A percentile compares a stretch with the other conserved stretches of the same genome.
These are phyloP conservation scores for Monodelphis domestica DNA, from an alignment of 2,797 vertebrate genomes.

Conservation along the genomic window DNA sequence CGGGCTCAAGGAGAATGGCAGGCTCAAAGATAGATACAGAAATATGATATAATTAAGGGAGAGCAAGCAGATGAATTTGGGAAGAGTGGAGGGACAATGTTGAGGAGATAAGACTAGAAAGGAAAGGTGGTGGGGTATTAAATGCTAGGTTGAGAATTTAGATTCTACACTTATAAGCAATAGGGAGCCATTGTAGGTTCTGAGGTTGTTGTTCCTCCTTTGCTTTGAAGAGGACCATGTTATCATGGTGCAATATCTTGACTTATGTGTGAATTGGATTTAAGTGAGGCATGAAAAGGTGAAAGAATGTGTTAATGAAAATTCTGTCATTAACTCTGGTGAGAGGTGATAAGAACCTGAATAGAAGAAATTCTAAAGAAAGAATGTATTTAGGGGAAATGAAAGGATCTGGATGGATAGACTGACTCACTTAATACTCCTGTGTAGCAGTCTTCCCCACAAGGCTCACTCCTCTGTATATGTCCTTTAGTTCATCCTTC, in stretches of 20 bases:
- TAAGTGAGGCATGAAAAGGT: too few relatives aligned
- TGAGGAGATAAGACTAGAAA: not conserved
- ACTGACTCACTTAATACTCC: too few relatives aligned
- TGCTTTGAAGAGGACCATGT: too few relatives aligned
- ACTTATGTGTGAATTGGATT: too few relatives aligned
- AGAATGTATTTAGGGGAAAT: not conserved
- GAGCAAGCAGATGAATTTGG: not conserved
- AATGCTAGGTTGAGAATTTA: not conserved
- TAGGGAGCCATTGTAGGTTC: not conserved
- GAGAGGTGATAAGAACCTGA: not conserved
- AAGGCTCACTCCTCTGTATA: not conserved
- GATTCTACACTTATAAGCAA: not conserved
- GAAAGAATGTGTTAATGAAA: too few relatives aligned
- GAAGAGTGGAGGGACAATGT: not conserved
- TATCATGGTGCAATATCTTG: too few relatives aligned
- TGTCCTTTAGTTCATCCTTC: not conserved
- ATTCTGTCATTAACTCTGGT: not conserved
- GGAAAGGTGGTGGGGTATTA: not conserved
- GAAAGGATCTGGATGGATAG: not conserved
- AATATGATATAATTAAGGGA: not conserved
- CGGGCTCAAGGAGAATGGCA: not conserved
- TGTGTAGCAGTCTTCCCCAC: not conserved
- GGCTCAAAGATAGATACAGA: not conserved
- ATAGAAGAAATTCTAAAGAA: not conserved
- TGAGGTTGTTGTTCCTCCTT: too few relatives aligned